Base-by-base conservation (phyloP, 2,888 invertebrate genomes). In the Neocrepidodera transversa region DNA sequence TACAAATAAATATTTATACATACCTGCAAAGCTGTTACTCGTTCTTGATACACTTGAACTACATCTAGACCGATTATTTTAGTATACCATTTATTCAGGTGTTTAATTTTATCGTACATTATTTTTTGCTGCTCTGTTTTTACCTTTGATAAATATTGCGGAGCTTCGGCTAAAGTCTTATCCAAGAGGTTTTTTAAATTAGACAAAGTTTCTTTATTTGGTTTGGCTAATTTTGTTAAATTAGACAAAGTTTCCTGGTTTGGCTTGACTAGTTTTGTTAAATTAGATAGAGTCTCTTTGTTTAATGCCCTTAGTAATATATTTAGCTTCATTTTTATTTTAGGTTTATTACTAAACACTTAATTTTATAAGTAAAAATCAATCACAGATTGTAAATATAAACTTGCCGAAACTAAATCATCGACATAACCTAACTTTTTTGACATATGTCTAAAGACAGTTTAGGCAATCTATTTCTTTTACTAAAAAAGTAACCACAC, bases 1-100 rank as follows among this genome's bases (percentile, higher is more conserved):
- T 13, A 11, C 28, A 11, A 38, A 23, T 32, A 7, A 52, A 6
- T 16, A 18, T 13, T 26, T 40, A 16, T 20, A 67, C 60, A 62
- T 72, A 86, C 86, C 81, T 86, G 86, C 23, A 89, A 87, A 69
- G 86, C 82, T 1, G 91, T 82, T 1, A 93, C 92, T 47, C 87
- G 84, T 64, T 86, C 85, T 72, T 93, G 92, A 26, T 90, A 87
- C 23, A 84, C 81, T 81, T 87, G 86, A 2, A 93, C 91, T 78
- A 92, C 91, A 64, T 88, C 87, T 48, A 92, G 82, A 1, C 92
- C 92, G 4, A 92, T 88, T 51, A 90, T 82, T 71, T 88, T 86
- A 72, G 90, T 91, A 78, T 91, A 91, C 78, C 82, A 84, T 20
- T 76, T 75, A 42, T 87, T 84, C 49, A 86, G 65, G 47, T 84